Base-by-base conservation (phyloP, 1,140 invertebrate genomes). In the Drosophila paulistorum region DNA sequence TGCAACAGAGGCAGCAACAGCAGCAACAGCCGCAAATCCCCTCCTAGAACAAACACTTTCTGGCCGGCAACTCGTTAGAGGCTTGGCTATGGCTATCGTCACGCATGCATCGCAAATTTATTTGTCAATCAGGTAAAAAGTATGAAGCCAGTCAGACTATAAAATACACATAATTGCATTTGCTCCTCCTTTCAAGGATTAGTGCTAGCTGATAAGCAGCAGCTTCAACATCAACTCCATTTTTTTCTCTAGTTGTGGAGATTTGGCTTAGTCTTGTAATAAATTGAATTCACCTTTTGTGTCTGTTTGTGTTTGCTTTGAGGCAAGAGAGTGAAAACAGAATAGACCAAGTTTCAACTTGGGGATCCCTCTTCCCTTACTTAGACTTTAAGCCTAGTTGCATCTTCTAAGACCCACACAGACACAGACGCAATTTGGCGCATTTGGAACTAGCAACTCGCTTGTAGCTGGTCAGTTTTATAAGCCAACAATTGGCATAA, bases 111-210 rank as follows among this genome's bases (percentile, higher is more conserved):
- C 80, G 81, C 73, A 78, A 87, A 87, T 87, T 87, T 87, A 87
- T 87, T 71, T 87, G 84, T 87, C 84, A 87, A 87, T 87, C 84
- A 87, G 80, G 70, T 68, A 89, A 89, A 51, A 87, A 77, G 80
- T 84, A 87, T 87, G 84, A 74, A 74, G 77, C 70, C 66, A 72
- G 74, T 45, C 68, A 77, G 85, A 79, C 80, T 77, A 87, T 87
- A 87, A 87, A 87, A 83, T 72, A 84, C 84, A 89, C 84, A 87
- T 87, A 87, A 87, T 87, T 87, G 84, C 84, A 87, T 87, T 87
- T 87, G 75, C 82, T 74, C 70, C 73, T 57, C 57, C 64, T 45
- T 39, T 65, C 30, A 60, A 71, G 83, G 82, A 87, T 86, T 79
- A 82, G 69, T 58, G 7, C 61, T 51, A 17, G 9, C 63, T 77